Conservation (phyloP, 1,140 invertebrate genomes). For the Drosophila cardini region DNA sequence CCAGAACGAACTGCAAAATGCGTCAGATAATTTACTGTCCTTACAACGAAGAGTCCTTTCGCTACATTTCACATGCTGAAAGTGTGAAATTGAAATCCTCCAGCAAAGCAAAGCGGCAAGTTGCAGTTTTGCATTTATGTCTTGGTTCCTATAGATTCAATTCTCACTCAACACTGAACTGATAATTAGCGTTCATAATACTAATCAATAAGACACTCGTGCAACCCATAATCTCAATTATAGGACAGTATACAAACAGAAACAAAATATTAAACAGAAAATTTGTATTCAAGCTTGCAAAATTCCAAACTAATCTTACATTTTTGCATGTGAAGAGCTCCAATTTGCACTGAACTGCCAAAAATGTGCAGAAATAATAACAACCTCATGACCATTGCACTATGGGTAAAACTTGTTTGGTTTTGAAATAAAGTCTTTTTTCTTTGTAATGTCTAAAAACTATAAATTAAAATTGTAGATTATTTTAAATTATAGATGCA, state of each 20-base stretch:
- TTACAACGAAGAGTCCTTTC: conserved; percentile 9
- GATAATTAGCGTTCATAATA: conserved; percentile 37
- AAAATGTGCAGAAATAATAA: conserved; percentile 7
- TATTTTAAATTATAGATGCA: too few species aligned
- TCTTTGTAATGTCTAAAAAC: too few species aligned
- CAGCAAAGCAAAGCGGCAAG: conserved; percentile 11
- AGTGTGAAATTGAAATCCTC: conserved; percentile 17
- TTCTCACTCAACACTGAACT: background rate
- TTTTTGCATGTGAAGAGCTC: background rate
- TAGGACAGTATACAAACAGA: conserved; percentile 1
- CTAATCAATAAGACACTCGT: background rate
- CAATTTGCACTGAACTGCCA: conserved; percentile 16
- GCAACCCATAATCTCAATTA: conserved; percentile 25
- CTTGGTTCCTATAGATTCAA: conserved; percentile 3
- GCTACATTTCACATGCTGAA: conserved; percentile 20
- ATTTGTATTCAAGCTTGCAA: background rate
- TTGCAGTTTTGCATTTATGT: conserved; percentile 18
- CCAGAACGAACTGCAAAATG: conserved; percentile 4
- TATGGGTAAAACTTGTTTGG: too few species aligned
- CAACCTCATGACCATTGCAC: background rate
- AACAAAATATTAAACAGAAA: conserved; percentile 4
- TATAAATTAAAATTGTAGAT: too few species aligned
- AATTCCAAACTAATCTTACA: conserved; percentile 11
- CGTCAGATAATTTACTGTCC: conserved; percentile 41
- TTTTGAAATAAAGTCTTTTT: too few species aligned